Percentiles rank a stretch among this genome's conserved stretches.
phyloP scores from a whole-genome alignment of 2,888 invertebrate species.

The Elmis aenea region DNA sequence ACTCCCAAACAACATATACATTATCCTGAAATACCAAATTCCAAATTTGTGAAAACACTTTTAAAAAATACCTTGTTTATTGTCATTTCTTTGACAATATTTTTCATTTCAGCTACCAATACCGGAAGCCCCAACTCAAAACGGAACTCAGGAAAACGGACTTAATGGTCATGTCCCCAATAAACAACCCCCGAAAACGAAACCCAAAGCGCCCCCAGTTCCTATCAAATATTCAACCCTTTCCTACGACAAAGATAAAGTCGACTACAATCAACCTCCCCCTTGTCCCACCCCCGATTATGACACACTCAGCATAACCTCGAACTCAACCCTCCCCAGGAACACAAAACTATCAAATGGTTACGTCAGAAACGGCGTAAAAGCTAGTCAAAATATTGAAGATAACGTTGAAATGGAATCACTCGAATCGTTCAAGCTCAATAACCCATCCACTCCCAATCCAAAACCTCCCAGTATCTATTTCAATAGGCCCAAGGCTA shows the following conservation, averaged over 20 bases:
- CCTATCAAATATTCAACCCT: slow-evolving; percentile 41
- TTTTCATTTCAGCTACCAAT: background rate
- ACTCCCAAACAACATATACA: too few species aligned
- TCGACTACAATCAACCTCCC: slow-evolving; percentile 36
- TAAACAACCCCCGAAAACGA: slow-evolving; percentile 21
- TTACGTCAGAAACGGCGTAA: slow-evolving; percentile 14
- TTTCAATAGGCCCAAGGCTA: slow-evolving; percentile 51
- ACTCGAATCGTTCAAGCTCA: slow-evolving; percentile 68
- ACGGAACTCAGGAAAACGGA: too few species aligned
- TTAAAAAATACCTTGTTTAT: too few species aligned
- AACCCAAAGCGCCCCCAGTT: slow-evolving; percentile 36
- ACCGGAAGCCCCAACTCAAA: too few species aligned
- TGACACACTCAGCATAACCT: slow-evolving; percentile 45
- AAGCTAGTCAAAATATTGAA: slow-evolving; percentile 29
- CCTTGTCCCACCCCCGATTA: slow-evolving; percentile 54
- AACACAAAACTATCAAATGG: slow-evolving; percentile 18
- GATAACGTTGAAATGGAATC: slow-evolving; percentile 71
- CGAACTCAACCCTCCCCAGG: slow-evolving; percentile 32
- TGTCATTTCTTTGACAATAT: background rate
- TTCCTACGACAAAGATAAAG: slow-evolving; percentile 28
- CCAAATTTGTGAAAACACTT: too few species aligned
- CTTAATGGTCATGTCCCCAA: slow-evolving; percentile 1
- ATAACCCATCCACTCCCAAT: slow-evolving; percentile 56
- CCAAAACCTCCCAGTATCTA: slow-evolving; percentile 67
- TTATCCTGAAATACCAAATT: too few species aligned